Evolutionary conservation across 1,140 invertebrate species (phyloP), one percentile per base, ranked within the genome.

Genomic region (Lordiphosa clarofinis): DNA sequence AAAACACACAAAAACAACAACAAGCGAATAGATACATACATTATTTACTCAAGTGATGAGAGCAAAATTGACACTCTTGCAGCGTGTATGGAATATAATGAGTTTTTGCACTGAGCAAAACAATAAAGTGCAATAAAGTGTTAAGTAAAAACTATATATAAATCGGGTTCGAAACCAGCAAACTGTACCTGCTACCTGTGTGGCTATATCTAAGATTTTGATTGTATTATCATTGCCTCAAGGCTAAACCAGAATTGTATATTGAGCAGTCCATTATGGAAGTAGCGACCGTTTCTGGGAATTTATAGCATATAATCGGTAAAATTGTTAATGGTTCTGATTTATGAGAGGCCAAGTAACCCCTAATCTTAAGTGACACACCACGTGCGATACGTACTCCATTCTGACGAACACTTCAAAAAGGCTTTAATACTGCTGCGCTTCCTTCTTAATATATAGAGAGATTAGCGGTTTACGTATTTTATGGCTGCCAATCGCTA

Each of bases 291-390:
- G 15, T 15, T 15, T 3, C 15, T 1, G 15, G 8, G 24, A 31
- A 46, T 46, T 46, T 46, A 46, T 31, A 11, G n/a, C 42, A 31
- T 28, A 31, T 10, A 40, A 40, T 4, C 15, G 21, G 38, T 40
- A 28, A 28, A 28, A 28, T 28, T 28, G 5, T 6, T 9, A n/a
- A 1, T 19, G 39, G 39, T 56, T 64, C 46, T 59, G 55, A 56
- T 59, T 56, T 59, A 31, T 15, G 66, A 69, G 55, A 65, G 42
- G 38, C 13, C 6, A 35, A 47, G 44, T 28, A 52, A 5, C 31
- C 19, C 9, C 15, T 42, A 42, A 11, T 35, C 13, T 35, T 13
- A n/a, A 19, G 38, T 46, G n/a, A 9, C 15, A 5, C 6, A 12
- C 36, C 62, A 58, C 40, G 36, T 42, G 47, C 21, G 6, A 65